Conservation (phyloP, 2,113 vertebrate genomes). For the Apeltes quadracus region DNA sequence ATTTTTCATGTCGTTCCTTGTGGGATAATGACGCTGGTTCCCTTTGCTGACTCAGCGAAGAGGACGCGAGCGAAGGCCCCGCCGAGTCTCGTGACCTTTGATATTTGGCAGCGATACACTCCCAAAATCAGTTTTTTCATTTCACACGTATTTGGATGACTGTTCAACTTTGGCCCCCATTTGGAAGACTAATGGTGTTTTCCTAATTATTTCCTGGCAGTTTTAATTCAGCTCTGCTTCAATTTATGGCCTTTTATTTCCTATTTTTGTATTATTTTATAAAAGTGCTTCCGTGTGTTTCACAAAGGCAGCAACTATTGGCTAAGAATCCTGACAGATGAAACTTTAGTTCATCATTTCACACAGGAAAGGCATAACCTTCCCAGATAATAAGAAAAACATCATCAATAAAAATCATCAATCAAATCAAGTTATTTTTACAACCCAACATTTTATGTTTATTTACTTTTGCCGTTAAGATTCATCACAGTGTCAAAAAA, state of each 20-base stretch:
- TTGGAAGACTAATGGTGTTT: conserved; percentile 70
- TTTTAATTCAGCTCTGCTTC: conserved; percentile 64
- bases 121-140: conserved; percentile 74
- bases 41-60: conserved; percentile 74
- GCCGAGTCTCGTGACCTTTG: conserved; percentile 72
- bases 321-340: conserved; percentile 36
- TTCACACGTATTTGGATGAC: conserved; percentile 73
- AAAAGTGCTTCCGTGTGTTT: conserved; percentile 17
- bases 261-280: conserved; percentile 60
- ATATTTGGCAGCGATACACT: conserved; percentile 61
- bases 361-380: conserved; percentile 42
- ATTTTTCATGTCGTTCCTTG: conserved; percentile 73
- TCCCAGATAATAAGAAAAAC: conserved; percentile 6
- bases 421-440: conserved; percentile 19
- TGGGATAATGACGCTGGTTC: conserved; percentile 52
- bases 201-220: conserved; percentile 73
- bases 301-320: conserved; percentile 10
- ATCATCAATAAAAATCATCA: conserved; percentile 30
- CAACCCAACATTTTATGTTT: conserved; percentile 36
- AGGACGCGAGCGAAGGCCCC: conserved; percentile 64
- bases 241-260: conserved; percentile 73
- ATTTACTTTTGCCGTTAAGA: conserved; percentile 36
- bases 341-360: conserved; percentile 42
- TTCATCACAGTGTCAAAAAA: conserved; percentile 26
- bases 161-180: conserved; percentile 74